phyloP scores from a whole-genome alignment of 2,888 invertebrate genomes.

The Allophyes oxyacanthae region DNA sequence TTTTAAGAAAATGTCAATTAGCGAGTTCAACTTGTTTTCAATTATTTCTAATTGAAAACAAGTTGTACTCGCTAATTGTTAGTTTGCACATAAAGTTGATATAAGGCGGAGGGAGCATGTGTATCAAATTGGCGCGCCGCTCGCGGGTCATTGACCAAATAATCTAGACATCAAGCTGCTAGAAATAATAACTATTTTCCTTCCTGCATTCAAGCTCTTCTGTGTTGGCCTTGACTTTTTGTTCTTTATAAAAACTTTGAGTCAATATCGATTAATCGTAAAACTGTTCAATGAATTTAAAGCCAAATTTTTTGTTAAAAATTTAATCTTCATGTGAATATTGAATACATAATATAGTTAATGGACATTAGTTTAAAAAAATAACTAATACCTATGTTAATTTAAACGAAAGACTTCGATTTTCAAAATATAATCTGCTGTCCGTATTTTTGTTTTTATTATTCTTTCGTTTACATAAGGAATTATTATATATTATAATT shows the following conservation, averaged over 20 bases:
- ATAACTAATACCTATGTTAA: no score
- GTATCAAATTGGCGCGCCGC: constrained; percentile 49
- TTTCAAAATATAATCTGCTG: no score
- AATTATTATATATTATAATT: no score
- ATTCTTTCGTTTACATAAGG: no score
- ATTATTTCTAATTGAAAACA: no score
- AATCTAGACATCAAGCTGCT: constrained; percentile 53
- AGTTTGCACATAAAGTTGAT: constrained; percentile 39
- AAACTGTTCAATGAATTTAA: constrained; percentile 7
- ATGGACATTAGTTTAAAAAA: no score
- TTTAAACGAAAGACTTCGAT: no score
- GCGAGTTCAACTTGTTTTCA: constrained; percentile 39
- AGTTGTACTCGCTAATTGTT: no score
- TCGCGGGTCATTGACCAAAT: constrained; percentile 55
- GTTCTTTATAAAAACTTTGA: constrained; percentile 30
- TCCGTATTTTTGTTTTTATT: no score
- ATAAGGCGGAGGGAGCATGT: constrained; percentile 28
- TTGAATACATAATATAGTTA: constrained; percentile 1
- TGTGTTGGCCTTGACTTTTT: constrained; percentile 40
- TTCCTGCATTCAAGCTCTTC: constrained; percentile 32
- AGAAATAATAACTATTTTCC: constrained; percentile 49
- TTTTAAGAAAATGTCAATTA: constrained; percentile 11
- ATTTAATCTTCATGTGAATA: no score
- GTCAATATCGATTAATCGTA: constrained; percentile 42
- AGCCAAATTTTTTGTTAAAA: no score